These are phyloP conservation scores for Drosophila jambulina DNA, from an alignment of 1,140 invertebrate genomes.

Conservation along the genomic window DNA sequence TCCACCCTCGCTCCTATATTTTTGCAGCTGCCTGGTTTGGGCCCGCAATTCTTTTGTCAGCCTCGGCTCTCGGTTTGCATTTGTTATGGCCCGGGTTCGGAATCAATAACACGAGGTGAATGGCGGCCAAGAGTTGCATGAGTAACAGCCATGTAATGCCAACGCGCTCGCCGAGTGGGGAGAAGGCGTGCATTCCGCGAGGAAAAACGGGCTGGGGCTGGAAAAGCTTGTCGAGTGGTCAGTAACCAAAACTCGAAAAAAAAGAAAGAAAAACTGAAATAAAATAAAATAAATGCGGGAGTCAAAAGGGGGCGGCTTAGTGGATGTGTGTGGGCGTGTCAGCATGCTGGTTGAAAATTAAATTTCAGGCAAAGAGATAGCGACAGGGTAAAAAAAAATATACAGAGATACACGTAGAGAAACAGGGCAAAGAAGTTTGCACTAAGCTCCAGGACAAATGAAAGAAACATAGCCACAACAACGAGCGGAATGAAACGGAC, in stretches of 20 bases:
- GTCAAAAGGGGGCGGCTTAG: constrained; percentile 1
- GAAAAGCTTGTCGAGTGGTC: constrained; percentile 38
- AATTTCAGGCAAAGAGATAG: constrained; percentile 37
- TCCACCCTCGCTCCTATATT: constrained; percentile 7
- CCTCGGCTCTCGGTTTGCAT: constrained; percentile 8
- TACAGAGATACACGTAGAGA: constrained; percentile 34
- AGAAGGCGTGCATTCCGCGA: neutral
- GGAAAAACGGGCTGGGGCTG: neutral
- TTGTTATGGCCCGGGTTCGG: constrained; percentile 47
- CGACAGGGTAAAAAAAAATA: constrained; percentile 11
- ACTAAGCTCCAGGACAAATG: constrained; percentile 76
- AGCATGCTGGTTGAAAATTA: constrained; percentile 53
- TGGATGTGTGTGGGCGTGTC: constrained; percentile 27
- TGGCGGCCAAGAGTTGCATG: constrained; percentile 61
- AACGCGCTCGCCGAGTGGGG: constrained; percentile 4
- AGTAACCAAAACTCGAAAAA: constrained; percentile 38
- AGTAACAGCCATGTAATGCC: constrained; percentile 78
- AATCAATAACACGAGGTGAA: constrained; percentile 49
- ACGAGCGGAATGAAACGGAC: constrained; percentile 25
- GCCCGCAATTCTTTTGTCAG: constrained; percentile 54
- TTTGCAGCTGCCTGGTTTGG: constrained; percentile 8
- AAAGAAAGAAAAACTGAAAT: constrained; percentile 7
- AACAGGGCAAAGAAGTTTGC: constrained; percentile 23
- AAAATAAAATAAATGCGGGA: constrained; percentile 24
- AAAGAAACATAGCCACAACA: constrained; percentile 64